Conservation (phyloP, 2,113 vertebrate genomes). For the Zosterops pallidus region DNA sequence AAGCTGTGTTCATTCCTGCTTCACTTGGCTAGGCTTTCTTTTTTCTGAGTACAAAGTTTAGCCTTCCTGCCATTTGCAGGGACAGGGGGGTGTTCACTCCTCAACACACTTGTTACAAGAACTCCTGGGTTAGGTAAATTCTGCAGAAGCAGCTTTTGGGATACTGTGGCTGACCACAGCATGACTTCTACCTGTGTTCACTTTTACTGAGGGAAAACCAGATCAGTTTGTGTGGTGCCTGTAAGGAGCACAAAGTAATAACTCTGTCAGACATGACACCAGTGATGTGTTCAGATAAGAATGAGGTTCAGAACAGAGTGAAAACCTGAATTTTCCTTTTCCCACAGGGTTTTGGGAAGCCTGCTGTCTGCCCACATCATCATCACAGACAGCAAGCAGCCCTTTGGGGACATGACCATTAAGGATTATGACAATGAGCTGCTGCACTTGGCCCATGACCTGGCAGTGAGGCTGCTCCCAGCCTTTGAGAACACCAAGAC, state of each 20-base stretch:
- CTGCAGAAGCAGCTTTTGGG: neutral
- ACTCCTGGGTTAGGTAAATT: neutral
- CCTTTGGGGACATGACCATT: conserved; percentile 89
- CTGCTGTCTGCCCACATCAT: conserved; percentile 96
- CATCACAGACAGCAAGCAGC: conserved; percentile 91
- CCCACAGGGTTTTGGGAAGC: conserved; percentile 89
- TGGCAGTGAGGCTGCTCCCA: conserved; percentile 92
- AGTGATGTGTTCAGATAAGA: neutral
- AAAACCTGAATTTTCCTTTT: neutral
- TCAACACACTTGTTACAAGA: neutral
- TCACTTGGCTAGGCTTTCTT: neutral
- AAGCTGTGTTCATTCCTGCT: neutral
- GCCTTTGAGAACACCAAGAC: conserved; percentile 98
- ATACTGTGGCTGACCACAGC: neutral
- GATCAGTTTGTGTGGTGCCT: neutral
- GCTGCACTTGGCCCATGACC: conserved; percentile 91
- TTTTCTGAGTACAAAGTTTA: neutral
- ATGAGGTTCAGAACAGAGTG: neutral
- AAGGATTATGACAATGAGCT: conserved; percentile 92
- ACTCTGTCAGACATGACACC: rapidly evolving
- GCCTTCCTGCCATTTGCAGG: neutral
- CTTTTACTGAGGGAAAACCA: neutral
- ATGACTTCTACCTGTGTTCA: rapidly evolving
- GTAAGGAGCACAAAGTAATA: neutral
- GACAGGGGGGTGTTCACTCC: neutral